A percentile compares a stretch with the other conserved stretches of the same genome.
Evolutionary conservation across 1,140 invertebrate genomes (phyloP).

Genomic region (Drosophila ananassae): DNA sequence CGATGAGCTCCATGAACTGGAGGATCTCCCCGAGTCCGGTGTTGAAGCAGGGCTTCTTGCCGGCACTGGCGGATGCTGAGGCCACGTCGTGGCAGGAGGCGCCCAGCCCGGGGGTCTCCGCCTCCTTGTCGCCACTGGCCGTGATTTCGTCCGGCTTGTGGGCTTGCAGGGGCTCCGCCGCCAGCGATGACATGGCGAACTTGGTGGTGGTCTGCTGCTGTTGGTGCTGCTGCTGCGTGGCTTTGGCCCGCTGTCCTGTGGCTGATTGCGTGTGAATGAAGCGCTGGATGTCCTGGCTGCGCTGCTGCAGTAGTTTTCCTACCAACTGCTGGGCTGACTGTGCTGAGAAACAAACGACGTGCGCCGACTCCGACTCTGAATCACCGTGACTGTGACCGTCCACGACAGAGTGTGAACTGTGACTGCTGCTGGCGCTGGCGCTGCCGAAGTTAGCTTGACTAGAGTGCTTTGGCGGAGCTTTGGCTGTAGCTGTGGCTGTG

Average conservation of each 20-base stretch:
- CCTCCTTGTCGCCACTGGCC: constrained; percentile 6
- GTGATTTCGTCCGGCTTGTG: constrained; percentile 51
- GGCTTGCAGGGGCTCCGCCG: constrained; percentile 71
- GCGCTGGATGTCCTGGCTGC: constrained; percentile 60
- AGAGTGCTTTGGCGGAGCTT: constrained; percentile 62
- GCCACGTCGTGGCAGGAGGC: constrained; percentile 61
- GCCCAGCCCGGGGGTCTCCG: constrained; percentile 20
- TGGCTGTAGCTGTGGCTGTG: constrained; percentile 38
- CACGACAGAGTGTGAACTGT: constrained; percentile 52
- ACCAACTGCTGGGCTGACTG: constrained; percentile 56
- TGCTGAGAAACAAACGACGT: constrained; percentile 50
- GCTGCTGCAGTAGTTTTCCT: constrained; percentile 61
- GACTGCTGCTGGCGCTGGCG: constrained; percentile 44
- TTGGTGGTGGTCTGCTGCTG: constrained; percentile 62
- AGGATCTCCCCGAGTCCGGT: constrained; percentile 74
- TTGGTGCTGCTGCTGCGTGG: constrained; percentile 45
- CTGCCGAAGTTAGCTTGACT: constrained; percentile 63
- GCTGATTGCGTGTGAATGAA: constrained; percentile 63
- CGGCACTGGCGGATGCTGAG: constrained; percentile 40
- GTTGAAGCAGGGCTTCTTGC: constrained; percentile 77
- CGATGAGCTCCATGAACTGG: constrained; percentile 82
- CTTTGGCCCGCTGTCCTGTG: constrained; percentile 48
- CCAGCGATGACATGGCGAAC: constrained; percentile 79
- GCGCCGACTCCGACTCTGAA: constrained; percentile 62
- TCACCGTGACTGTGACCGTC: constrained; percentile 65